Evolutionary conservation across 1,140 invertebrate species (phyloP).

Genomic region (Sinella curviseta): DNA sequence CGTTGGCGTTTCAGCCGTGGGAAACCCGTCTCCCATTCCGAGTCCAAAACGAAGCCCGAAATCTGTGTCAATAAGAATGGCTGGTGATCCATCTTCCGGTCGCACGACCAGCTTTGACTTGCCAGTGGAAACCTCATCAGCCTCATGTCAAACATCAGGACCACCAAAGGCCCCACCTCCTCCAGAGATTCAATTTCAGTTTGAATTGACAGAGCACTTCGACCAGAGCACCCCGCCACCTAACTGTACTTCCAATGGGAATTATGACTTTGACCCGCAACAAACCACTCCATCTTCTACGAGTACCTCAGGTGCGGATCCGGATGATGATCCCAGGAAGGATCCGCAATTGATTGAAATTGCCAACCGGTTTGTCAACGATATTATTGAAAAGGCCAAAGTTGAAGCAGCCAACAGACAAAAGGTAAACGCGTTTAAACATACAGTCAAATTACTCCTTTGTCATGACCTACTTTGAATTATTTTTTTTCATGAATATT

Average conservation of each 20-base stretch:
- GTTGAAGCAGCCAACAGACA: constrained; percentile 49
- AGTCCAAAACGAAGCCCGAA: constrained; percentile 39
- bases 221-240: constrained; percentile 41
- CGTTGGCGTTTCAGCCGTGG: background rate
- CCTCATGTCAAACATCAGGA: background rate
- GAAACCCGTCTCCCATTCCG: constrained; percentile 34
- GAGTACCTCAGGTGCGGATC: background rate
- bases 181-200: constrained; percentile 37
- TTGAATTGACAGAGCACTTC: constrained; percentile 2
- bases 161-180: background rate
- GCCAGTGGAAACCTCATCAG: constrained; percentile 8
- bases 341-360: constrained; percentile 52
- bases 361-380: constrained; percentile 52
- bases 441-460: background rate
- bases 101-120: background rate
- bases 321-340: background rate
- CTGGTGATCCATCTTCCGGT: constrained; percentile 12
- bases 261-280: constrained; percentile 26
- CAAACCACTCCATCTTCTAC: background rate
- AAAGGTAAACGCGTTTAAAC: background rate
- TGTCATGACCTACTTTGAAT: too few species aligned
- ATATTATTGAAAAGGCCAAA: constrained; percentile 52
- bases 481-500: too few species aligned
- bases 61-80: constrained; percentile 42
- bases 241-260: constrained; percentile 48